Conservation (phyloP, 2,888 invertebrate species). For the Alcis repandata region DNA sequence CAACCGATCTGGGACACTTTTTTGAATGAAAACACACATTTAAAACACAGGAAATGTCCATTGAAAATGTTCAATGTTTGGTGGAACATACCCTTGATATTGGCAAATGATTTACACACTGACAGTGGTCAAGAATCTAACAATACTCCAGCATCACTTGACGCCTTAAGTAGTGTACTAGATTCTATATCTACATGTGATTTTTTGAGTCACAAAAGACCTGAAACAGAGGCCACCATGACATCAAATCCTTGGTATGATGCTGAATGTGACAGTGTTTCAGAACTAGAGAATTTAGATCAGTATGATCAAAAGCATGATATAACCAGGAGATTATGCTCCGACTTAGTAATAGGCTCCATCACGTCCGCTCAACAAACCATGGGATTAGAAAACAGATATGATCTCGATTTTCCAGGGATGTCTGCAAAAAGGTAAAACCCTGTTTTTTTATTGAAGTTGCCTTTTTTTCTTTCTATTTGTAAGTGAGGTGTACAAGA, state of each 20-base stretch:
- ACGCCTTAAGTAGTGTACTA: constrained; percentile 63
- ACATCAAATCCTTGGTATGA: constrained; percentile 69
- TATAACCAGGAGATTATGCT: constrained; percentile 63
- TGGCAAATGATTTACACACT: constrained; percentile 50
- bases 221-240: constrained; percentile 52
- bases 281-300: constrained; percentile 68
- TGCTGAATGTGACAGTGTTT: constrained; percentile 68
- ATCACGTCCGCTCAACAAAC: constrained; percentile 57
- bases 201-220: constrained; percentile 51
- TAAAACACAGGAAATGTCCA: constrained; percentile 48
- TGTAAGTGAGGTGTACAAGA: no score
- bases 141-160: constrained; percentile 50
- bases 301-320: constrained; percentile 60
- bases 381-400: constrained; percentile 52
- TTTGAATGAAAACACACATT: constrained; percentile 52
- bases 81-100: constrained; percentile 72
- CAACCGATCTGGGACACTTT: constrained; percentile 52
- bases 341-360: constrained; percentile 57
- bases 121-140: constrained; percentile 44
- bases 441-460: not conserved
- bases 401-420: constrained; percentile 60
- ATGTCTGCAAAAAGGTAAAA: constrained; percentile 69
- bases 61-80: constrained; percentile 65
- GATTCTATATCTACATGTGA: constrained; percentile 78
- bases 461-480: no score